A percentile compares a stretch with the other conserved stretches of the same genome.
Evolutionary conservation across 2,797 vertebrate species (phyloP).

Genomic region (Simalia tracyae): DNA sequence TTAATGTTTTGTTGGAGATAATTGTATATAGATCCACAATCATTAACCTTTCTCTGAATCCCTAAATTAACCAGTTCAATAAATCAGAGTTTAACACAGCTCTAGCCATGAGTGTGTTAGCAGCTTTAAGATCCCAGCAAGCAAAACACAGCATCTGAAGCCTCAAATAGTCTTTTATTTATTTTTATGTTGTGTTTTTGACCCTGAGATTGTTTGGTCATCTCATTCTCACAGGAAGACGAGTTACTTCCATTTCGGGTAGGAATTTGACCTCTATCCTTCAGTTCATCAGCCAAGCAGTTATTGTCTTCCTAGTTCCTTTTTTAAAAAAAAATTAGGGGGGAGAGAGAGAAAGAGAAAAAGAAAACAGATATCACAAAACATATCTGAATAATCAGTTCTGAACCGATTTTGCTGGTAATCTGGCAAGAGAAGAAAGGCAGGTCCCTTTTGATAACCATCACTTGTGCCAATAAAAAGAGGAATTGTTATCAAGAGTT

Average conservation of each 20-base stretch:
- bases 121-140: neutral
- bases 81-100: conserved; percentile 9
- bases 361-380: neutral
- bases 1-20: neutral
- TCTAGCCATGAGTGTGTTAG: neutral
- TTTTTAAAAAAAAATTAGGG: neutral
- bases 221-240: conserved; percentile 74
- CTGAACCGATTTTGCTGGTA: neutral
- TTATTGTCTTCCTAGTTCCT: conserved; percentile 27
- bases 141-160: conserved; percentile 42
- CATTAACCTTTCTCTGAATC: neutral
- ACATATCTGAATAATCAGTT: neutral
- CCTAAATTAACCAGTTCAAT: neutral
- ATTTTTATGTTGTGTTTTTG: conserved; percentile 65
- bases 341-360: neutral
- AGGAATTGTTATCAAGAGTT: neutral
- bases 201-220: conserved; percentile 69
- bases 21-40: neutral
- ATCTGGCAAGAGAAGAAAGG: neutral
- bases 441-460: neutral
- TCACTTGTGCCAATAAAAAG: neutral
- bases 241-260: conserved; percentile 59
- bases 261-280: conserved; percentile 71
- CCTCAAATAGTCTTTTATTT: conserved; percentile 64
- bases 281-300: conserved; percentile 34